Base-by-base conservation (phyloP, 1,140 invertebrate genomes). In the Berghia stephanieae region DNA sequence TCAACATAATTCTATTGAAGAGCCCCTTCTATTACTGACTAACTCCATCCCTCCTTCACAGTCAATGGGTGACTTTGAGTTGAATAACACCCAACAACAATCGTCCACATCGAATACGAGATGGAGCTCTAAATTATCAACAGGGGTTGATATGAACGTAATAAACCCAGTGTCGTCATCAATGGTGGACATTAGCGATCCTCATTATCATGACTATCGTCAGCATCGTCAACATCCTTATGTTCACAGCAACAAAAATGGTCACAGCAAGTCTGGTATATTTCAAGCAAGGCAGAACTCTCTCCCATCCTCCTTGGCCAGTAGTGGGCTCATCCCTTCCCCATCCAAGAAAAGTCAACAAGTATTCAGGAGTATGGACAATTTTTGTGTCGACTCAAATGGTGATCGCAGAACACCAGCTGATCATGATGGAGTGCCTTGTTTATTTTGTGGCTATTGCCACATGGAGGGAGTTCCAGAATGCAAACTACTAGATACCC, bases 331-430 rank as follows among this genome's bases (percentile, higher is more conserved):
- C 34, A 81, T 27, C 79, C 46, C 83, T 27, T 78, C 43, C 80
- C 60, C 2, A 75, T 81, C 4, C 80, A 80, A 55, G 76, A 79
- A n/a, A 77, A 70, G 18, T 79, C 73, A 55, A 68, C 76, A 77
- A 43, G 79, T 80, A 31, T 86, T 84, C 6, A 83, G 83, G 63
- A 85, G 83, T 68, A 82, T 81, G 77, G 86, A 87, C 75, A 86
- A 80, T 69, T 80, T 87, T 40, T 75, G 63, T 0, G 34, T 72
- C 6, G 27, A 36, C 60, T 46, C 46, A 63, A 63, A 63, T 27
- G 67, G 46, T 68, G 71, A 71, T 27, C 52, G 74, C 13, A 60
- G 66, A 55, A 10, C 40, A 38, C 36, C 43, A 36, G 18, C 2
- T 52, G 69, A 34, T 34, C 68, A 36, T 52, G 74, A 42, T 42